Percentiles rank a stretch among this genome's conserved stretches.
Evolutionary conservation across 2,888 invertebrate genomes (phyloP).

Genomic region (Leucophenga maculata): DNA sequence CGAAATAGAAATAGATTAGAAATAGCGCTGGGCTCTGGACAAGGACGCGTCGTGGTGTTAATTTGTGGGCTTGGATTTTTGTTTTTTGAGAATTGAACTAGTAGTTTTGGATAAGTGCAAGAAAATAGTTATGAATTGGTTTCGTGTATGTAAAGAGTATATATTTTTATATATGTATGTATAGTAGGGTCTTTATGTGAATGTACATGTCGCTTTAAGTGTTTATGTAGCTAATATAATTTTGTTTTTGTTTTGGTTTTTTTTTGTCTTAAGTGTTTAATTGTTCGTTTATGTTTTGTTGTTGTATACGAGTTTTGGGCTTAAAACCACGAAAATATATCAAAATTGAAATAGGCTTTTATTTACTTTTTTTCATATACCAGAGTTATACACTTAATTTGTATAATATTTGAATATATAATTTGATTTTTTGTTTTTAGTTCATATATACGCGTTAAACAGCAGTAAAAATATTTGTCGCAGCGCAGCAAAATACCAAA

Average conservation of each 20-base stretch:
- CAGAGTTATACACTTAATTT: slow-evolving; percentile 31
- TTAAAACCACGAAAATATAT: slow-evolving; percentile 61
- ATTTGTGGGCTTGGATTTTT: slow-evolving; percentile 37
- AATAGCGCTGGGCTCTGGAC: slow-evolving; percentile 38
- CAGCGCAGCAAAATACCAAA: slow-evolving; percentile 16
- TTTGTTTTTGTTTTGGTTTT: not conserved
- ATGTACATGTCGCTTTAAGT: slow-evolving; percentile 33
- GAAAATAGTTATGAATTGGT: slow-evolving; percentile 3
- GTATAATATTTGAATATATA: slow-evolving; percentile 32
- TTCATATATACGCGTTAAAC: slow-evolving; percentile 24
- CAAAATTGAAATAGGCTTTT: slow-evolving; percentile 54
- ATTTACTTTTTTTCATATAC: not conserved
- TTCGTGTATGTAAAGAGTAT: slow-evolving; percentile 35
- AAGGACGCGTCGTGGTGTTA: slow-evolving; percentile 34
- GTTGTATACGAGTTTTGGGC: slow-evolving; percentile 56
- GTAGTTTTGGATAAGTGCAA: slow-evolving; percentile 48
- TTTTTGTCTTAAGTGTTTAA: slow-evolving; percentile 34
- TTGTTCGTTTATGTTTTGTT: slow-evolving; percentile 33
- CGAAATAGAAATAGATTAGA: slow-evolving; percentile 37
- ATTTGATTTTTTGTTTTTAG: not conserved
- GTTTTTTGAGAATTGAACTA: slow-evolving; percentile 35
- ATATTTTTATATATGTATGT: slow-evolving; percentile 46
- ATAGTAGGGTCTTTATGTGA: slow-evolving; percentile 40
- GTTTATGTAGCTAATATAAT: slow-evolving; percentile 34
- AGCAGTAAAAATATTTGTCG: slow-evolving; percentile 23